Evolutionary conservation across 1,140 invertebrate genomes (phyloP).

Genomic region (Kradibia gibbosae): DNA sequence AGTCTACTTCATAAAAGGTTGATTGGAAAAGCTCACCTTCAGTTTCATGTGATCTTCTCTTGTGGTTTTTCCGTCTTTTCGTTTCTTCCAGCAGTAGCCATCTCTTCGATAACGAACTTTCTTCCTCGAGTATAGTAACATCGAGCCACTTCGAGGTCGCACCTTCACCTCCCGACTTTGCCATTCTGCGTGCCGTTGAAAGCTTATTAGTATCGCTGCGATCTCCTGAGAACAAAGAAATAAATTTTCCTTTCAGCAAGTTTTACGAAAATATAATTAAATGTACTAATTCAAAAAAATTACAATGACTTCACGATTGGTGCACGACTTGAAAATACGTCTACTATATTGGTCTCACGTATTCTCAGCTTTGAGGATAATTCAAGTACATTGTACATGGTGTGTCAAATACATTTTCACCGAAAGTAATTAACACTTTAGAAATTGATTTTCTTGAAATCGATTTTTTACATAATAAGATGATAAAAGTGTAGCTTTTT

Average conservation of each 20-base stretch:
- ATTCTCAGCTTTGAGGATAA: too few species aligned
- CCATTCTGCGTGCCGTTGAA: conserved; percentile 96
- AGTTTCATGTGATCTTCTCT: conserved; percentile 99
- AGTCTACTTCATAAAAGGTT: background rate
- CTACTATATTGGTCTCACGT: background rate
- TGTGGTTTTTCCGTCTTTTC: conserved; percentile 98
- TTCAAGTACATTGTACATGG: too few species aligned
- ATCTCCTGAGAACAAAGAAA: conserved; percentile 87
- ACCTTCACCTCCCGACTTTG: conserved; percentile 97
- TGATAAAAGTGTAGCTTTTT: too few species aligned
- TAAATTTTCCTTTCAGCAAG: conserved; percentile 17
- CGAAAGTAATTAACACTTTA: too few species aligned
- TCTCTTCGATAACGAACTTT: conserved; percentile 96
- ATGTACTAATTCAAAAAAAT: conserved; percentile 1
- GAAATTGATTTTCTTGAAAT: too few species aligned
- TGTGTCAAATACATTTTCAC: too few species aligned
- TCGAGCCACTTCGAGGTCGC: conserved; percentile 96
- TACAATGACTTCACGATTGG: background rate
- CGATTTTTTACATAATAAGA: too few species aligned
- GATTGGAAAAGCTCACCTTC: conserved; percentile 79
- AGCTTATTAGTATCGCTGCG: conserved; percentile 96
- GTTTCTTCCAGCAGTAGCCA: conserved; percentile 99
- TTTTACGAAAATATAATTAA: background rate
- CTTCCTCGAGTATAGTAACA: conserved; percentile 96
- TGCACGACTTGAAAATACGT: background rate